Conservation (phyloP, 2,888 invertebrate genomes). For the Brachypalpus laphriformis region DNA sequence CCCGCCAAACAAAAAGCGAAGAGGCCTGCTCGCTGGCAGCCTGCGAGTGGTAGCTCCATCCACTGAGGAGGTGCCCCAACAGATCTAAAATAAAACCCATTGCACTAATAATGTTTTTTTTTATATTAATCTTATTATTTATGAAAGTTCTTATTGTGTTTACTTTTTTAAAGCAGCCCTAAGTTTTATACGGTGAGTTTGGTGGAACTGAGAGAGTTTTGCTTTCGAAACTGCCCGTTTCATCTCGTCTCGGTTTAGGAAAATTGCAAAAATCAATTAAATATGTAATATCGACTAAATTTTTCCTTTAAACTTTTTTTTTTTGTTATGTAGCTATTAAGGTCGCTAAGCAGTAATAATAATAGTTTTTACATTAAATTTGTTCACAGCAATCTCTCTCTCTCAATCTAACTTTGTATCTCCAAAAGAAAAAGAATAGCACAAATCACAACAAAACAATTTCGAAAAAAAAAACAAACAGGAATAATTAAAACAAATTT, state of each 20-base stretch:
- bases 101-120: constrained; percentile 38
- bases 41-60: constrained; percentile 33
- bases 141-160: constrained; percentile 65
- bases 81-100: constrained; percentile 57
- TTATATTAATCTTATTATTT: constrained; percentile 70
- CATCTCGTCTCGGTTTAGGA: constrained; percentile 59
- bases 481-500: constrained; percentile 28
- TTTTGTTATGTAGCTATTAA: constrained; percentile 44
- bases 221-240: constrained; percentile 57
- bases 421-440: constrained; percentile 38
- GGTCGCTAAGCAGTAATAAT: constrained; percentile 24
- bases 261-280: constrained; percentile 43
- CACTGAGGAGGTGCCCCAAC: constrained; percentile 56
- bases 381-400: constrained; percentile 22
- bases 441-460: constrained; percentile 50
- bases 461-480: constrained; percentile 19
- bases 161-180: constrained; percentile 40
- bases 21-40: constrained; percentile 23
- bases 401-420: constrained; percentile 13
- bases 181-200: constrained; percentile 53
- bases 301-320: constrained; percentile 11
- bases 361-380: constrained; percentile 5
- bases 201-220: constrained; percentile 61
- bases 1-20: constrained; percentile 61
- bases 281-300: constrained; percentile 26